Evolutionary conservation across 2,113 vertebrate species (phyloP).

Genomic region (Sinocyclocheilus maitianheensis): DNA sequence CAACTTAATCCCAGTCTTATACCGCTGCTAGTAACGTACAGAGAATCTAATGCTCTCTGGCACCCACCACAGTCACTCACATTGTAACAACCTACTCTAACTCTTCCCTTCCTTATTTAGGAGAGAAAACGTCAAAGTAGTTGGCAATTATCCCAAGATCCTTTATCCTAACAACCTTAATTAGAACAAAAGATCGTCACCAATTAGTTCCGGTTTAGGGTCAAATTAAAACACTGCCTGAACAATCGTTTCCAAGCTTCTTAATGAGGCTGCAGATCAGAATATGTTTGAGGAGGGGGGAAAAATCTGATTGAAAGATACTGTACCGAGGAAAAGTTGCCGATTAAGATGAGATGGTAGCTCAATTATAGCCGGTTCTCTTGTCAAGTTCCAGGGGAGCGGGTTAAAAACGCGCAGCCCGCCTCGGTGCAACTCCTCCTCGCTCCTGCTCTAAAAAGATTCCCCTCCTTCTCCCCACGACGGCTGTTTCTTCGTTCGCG

Average conservation of each 20-base stretch:
- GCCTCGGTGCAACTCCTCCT: slow-evolving; percentile 59
- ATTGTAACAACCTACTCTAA: slow-evolving; percentile 20
- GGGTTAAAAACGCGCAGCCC: slow-evolving; percentile 65
- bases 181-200: slow-evolving; percentile 7
- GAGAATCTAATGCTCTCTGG: slow-evolving; percentile 33
- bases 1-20: slow-evolving; percentile 60
- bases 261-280: slow-evolving; percentile 6
- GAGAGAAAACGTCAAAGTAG: neutral
- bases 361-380: slow-evolving; percentile 47
- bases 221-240: neutral
- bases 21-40: slow-evolving; percentile 46
- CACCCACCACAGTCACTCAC: slow-evolving; percentile 1
- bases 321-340: slow-evolving; percentile 55
- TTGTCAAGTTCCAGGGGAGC: slow-evolving; percentile 68
- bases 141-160: slow-evolving; percentile 8
- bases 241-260: slow-evolving; percentile 16
- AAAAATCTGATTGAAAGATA: slow-evolving; percentile 41
- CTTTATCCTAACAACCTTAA: slow-evolving; percentile 26
- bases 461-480: slow-evolving; percentile 43
- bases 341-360: slow-evolving; percentile 42
- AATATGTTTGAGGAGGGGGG: neutral
- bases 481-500: slow-evolving; percentile 42
- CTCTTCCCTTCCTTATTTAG: slow-evolving; percentile 11
- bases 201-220: slow-evolving; percentile 30
- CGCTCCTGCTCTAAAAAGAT: slow-evolving; percentile 45